These are phyloP conservation scores for Etia nguti DNA, from an alignment of 2,113 vertebrate genomes.

Conservation along the genomic window DNA sequence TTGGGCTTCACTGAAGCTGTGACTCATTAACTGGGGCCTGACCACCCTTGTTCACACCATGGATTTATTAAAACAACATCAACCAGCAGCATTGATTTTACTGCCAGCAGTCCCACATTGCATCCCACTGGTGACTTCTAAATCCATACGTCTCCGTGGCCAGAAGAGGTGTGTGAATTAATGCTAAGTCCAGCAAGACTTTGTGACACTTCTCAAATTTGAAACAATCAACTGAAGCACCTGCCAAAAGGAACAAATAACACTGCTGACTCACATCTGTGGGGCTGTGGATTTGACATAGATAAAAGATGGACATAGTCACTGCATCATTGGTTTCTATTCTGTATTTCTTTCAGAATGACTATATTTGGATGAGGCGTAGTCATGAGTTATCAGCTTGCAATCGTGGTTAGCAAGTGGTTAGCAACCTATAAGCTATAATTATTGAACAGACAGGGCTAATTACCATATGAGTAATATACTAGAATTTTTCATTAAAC, in stretches of 20 bases:
- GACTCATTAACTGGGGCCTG: background rate
- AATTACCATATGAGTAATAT: background rate
- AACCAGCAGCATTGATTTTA: background rate
- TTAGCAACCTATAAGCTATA: background rate
- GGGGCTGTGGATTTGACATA: background rate
- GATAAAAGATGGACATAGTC: background rate
- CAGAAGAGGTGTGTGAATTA: background rate
- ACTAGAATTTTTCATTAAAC: background rate
- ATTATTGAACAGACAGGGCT: background rate
- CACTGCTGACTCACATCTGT: background rate
- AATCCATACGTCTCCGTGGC: background rate
- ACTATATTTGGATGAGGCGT: background rate
- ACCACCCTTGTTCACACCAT: background rate
- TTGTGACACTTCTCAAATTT: background rate
- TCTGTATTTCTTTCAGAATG: background rate
- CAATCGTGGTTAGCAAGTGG: background rate
- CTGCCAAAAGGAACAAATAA: background rate
- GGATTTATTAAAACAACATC: background rate
- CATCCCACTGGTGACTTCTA: background rate
- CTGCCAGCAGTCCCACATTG: background rate
- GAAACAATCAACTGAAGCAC: background rate
- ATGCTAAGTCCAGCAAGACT: background rate
- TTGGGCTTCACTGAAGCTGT: background rate
- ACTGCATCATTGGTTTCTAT: background rate
- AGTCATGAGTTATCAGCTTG: background rate